phyloP scores from a whole-genome alignment of 2,888 invertebrate genomes.

The Pycnomerus fuliginosus region DNA sequence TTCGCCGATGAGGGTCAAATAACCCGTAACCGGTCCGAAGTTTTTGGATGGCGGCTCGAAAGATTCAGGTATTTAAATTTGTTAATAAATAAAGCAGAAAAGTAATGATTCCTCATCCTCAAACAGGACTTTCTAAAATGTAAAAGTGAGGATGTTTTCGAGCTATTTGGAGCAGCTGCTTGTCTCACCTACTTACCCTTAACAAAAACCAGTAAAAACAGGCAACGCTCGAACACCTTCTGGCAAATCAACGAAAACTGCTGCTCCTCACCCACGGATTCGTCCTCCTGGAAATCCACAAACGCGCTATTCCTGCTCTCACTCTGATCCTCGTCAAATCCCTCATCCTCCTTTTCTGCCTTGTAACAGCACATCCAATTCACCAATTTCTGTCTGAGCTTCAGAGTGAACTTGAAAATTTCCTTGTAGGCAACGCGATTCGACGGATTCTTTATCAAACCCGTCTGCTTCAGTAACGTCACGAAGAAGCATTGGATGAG shows the following conservation, averaged over 20 bases:
- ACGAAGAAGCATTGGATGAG: constrained; percentile 55
- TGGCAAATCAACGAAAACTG: constrained; percentile 48
- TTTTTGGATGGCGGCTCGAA: too few relatives aligned
- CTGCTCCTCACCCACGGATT: constrained; percentile 25
- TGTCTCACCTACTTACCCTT: constrained; percentile 50
- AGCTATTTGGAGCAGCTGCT: too few relatives aligned
- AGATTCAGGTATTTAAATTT: too few relatives aligned
- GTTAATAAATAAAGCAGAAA: too few relatives aligned
- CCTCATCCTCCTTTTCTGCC: constrained; percentile 24
- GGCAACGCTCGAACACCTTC: constrained; percentile 53
- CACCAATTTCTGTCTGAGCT: constrained; percentile 42
- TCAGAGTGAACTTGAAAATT: constrained; percentile 44
- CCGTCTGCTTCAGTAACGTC: constrained; percentile 57
- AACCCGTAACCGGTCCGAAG: too few relatives aligned
- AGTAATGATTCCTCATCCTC: too few relatives aligned
- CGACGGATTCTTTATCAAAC: constrained; percentile 48
- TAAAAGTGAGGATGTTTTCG: too few relatives aligned
- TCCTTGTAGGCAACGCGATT: constrained; percentile 43
- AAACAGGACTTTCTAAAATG: too few relatives aligned
- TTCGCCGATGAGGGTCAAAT: too few relatives aligned
- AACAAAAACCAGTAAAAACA: constrained; percentile 56
- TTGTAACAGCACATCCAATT: constrained; percentile 34
- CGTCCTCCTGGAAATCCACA: constrained; percentile 7
- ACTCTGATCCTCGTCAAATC: constrained; percentile 21
- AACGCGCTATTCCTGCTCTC: constrained; percentile 4